Conservation (phyloP, 30 jellyfish, hydroid and myxozoan genomes). For the Calvadosia cruxmelitensis region DNA sequence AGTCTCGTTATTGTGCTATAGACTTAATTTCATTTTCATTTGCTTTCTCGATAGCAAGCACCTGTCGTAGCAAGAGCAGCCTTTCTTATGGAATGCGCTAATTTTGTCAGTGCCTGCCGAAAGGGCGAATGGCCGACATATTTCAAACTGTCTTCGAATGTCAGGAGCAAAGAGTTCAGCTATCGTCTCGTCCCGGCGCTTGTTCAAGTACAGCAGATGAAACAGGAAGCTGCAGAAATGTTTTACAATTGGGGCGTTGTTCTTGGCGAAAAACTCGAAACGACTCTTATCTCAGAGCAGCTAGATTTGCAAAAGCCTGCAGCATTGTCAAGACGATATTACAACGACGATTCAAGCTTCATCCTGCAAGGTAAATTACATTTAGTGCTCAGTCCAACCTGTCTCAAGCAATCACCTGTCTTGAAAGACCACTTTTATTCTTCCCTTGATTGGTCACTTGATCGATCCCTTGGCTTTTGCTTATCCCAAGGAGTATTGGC, state of each 20-base stretch:
- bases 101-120: slow-evolving; percentile 59
- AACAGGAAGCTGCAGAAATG: slow-evolving; percentile 59
- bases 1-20: background rate
- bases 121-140: slow-evolving; percentile 58
- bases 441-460: too few relatives aligned
- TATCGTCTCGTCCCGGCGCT: slow-evolving; percentile 10
- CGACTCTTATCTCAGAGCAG: slow-evolving; percentile 7
- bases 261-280: slow-evolving; percentile 66
- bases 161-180: slow-evolving; percentile 6
- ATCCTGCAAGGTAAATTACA: background rate
- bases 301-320: background rate
- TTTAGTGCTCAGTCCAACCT: too few relatives aligned
- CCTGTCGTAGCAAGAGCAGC: slow-evolving; percentile 92
- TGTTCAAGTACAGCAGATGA: slow-evolving; percentile 7
- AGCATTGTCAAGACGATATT: background rate
- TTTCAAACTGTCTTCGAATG: background rate
- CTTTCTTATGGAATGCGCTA: slow-evolving; percentile 64
- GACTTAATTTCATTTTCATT: background rate
- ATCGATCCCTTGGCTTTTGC: too few relatives aligned
- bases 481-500: too few relatives aligned
- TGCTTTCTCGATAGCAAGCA: too few relatives aligned
- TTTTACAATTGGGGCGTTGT: slow-evolving; percentile 82
- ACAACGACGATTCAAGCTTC: background rate
- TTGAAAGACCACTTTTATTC: too few relatives aligned
- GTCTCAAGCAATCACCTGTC: too few relatives aligned